Evolutionary conservation across 1,140 invertebrate species (phyloP), one percentile per base, ranked within the genome.

Genomic region (Scaptomyza graminum): DNA sequence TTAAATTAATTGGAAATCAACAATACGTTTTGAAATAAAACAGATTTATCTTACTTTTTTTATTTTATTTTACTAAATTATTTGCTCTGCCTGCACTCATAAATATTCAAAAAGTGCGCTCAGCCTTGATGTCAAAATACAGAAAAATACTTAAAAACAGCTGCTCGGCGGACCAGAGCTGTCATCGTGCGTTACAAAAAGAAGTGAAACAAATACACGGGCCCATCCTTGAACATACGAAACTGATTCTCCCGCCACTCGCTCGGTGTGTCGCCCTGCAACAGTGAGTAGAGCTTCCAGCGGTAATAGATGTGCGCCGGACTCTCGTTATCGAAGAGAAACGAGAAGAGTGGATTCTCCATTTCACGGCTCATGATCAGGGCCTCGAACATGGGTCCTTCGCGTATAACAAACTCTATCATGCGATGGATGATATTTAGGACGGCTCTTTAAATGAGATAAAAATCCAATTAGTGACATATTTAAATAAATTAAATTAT

Each of bases 351-450:
- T 0, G 98, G 98, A 94, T 99, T 99, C 92, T 96, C 97, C 47
- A 99, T 94, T 94, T 99, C 99, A 83, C 97, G 95, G 92, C 98
- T 99, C 98, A 99, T 99, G 56, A 99, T 98, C 95, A 99, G 98
- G 3, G 99, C 98, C 93, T 99, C 99, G 93, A 99, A 99, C 96
- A 99, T 97, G 0, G 99, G 99, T 9, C 99, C 99, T 93, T 99
- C 98, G 65, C 98, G 94, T 67, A 99, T 97, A 52, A 99, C 98
- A 94, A 99, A 99, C 93, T 99, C 99, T 51, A 99, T 96, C 96
- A 99, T 99, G 89, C 98, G 96, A 94, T 99, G 98, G 90, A 99
- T 99, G 63, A 99, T 93, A 94, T 96, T 96, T 43, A 99, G 93
- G 62, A 99, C 94, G 85, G 95, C 95, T 91, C 96, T 34, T 96